Percentiles rank a stretch among this genome's conserved stretches.
These are phyloP conservation scores for Eugnorisma glareosa DNA, from an alignment of 2,888 invertebrate species.

Conservation along the genomic window DNA sequence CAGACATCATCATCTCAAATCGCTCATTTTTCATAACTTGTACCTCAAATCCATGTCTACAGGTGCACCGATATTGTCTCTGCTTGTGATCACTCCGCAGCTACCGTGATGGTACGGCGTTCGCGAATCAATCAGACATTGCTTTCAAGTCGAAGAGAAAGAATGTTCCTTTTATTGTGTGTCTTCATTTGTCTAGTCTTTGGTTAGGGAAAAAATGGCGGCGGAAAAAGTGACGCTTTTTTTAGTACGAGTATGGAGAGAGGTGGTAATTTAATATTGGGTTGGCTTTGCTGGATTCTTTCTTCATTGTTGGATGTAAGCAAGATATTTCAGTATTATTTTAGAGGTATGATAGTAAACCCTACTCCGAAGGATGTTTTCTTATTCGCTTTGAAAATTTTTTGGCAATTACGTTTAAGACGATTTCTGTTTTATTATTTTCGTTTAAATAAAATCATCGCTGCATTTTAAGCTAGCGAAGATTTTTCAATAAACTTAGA, in stretches of 20 bases:
- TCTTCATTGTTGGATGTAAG: not conserved
- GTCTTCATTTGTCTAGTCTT: constrained; percentile 37
- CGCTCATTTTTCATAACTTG: constrained; percentile 15
- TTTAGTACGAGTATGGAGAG: constrained; percentile 4
- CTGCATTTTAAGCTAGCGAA: not conserved
- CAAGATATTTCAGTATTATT: not conserved
- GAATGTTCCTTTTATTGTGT: constrained; percentile 37
- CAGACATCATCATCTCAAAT: not conserved
- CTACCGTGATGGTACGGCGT: constrained; percentile 21
- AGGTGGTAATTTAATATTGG: constrained; percentile 25
- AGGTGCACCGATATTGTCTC: constrained; percentile 46
- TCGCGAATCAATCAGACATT: constrained; percentile 55
- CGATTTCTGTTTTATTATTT: not conserved
- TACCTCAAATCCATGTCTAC: constrained; percentile 25
- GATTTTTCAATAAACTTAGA: not conserved
- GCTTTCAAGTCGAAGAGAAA: constrained; percentile 31
- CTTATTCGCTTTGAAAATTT: not conserved
- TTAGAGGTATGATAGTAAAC: not conserved
- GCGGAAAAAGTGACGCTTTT: not conserved
- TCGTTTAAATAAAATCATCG: not conserved
- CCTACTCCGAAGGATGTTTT: not conserved
- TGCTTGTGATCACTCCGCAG: constrained; percentile 35
- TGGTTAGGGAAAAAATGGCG: constrained; percentile 10
- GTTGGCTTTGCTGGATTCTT: not conserved
- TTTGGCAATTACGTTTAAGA: not conserved